Percentiles rank a stretch among this genome's conserved stretches.
Evolutionary conservation across 2,113 vertebrate species (phyloP).

Genomic region (Pycnonotus jocosus): DNA sequence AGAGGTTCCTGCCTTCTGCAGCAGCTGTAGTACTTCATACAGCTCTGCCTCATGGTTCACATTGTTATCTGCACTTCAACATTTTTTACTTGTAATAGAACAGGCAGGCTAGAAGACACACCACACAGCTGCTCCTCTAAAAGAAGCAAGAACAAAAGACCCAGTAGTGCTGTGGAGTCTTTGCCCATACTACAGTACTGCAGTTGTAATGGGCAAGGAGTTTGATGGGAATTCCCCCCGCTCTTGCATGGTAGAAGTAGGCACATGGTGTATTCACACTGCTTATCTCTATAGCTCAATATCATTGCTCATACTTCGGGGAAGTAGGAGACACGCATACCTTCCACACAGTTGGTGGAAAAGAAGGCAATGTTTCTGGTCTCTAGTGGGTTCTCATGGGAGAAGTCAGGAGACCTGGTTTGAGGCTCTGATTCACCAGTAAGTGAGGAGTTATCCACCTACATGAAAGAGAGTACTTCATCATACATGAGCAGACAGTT

Average conservation of each 20-base stretch:
- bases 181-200: background rate
- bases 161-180: background rate
- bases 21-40: background rate
- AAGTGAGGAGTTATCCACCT: slow-evolving; percentile 98
- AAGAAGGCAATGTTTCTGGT: slow-evolving; percentile 84
- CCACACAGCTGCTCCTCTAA: background rate
- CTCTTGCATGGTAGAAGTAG: background rate
- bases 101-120: background rate
- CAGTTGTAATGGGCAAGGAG: background rate
- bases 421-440: slow-evolving; percentile 83
- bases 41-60: background rate
- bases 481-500: background rate
- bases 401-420: slow-evolving; percentile 79
- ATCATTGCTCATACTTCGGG: background rate
- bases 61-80: background rate
- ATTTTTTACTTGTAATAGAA: background rate
- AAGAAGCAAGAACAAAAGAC: background rate
- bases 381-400: slow-evolving; percentile 79
- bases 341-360: slow-evolving; percentile 84
- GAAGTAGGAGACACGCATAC: slow-evolving; percentile 15
- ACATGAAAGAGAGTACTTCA: background rate
- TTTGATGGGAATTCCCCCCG: background rate
- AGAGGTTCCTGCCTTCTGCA: background rate
- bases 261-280: too few relatives aligned
- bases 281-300: background rate